phyloP scores from a whole-genome alignment of 1,140 invertebrate genomes.

The Saccostrea cuccullata region DNA sequence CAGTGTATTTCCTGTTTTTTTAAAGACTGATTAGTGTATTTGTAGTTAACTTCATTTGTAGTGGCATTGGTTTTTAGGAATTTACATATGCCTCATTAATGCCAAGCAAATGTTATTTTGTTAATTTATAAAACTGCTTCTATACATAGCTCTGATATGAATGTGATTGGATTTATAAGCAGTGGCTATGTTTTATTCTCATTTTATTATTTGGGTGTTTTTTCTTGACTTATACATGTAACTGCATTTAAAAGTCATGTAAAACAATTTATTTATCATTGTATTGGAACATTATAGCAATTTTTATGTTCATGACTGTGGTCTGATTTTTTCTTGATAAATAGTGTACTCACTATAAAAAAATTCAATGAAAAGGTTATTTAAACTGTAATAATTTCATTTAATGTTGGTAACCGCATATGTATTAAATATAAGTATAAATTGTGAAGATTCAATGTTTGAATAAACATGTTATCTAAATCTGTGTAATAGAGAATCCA shows the following conservation, averaged over 20 bases:
- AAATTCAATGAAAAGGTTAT: neutral
- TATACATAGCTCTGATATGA: neutral
- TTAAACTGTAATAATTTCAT: neutral
- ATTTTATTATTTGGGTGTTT: slow-evolving; percentile 22
- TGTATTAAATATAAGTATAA: no score
- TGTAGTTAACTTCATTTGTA: neutral
- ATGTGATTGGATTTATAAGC: neutral
- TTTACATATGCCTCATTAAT: neutral
- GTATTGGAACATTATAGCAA: slow-evolving; percentile 5
- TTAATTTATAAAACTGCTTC: neutral
- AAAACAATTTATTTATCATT: slow-evolving; percentile 15
- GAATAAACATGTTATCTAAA: no score
- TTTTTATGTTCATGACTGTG: neutral
- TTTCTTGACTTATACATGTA: neutral
- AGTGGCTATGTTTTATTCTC: slow-evolving; percentile 8
- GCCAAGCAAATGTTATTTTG: neutral
- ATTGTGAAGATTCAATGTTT: no score
- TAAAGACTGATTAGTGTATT: neutral
- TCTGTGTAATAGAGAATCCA: no score
- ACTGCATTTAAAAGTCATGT: slow-evolving; percentile 25
- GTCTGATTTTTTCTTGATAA: neutral
- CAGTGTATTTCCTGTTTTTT: neutral
- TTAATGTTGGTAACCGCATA: no score
- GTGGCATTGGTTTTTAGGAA: slow-evolving; percentile 22
- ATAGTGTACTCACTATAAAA: slow-evolving; percentile 23